Base-by-base conservation (phyloP, 2,888 invertebrate genomes). In the Pandemis corylana region DNA sequence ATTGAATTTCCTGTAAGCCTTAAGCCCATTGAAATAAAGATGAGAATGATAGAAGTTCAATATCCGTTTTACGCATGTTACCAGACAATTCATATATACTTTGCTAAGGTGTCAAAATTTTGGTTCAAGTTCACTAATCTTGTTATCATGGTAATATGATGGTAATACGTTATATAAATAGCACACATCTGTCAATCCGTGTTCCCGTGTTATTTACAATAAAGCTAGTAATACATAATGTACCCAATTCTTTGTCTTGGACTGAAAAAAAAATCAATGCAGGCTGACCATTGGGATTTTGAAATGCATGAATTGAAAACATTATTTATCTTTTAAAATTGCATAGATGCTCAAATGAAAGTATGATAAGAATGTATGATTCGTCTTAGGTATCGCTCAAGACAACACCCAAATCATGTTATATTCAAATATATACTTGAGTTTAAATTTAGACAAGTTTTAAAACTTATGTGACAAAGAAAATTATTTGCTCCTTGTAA, bases 51-150 rank as follows among this genome's bases (percentile, higher is more conserved):
- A 7, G 13, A 15, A 56, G 56, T 7, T 56, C 59, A 59, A 28
- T 10, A 28, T 59, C 20, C 53, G 59, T 5, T 59, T 59, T 59
- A 28, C 28, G 12, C 20, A 28, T 59, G 28, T 59, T 28, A 59
- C 28, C 59, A 59, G 5, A 56, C 63, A 44, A 42, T 42, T 20
- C 49, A 49, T 68, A 69, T 73, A 68, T 68, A 42, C 59, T 63
- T 68, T 59, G n/a, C 63, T 5, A 59, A 59, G 56, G 56, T 46
- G 64, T 41, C 10, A 51, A 64, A 41, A 62, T 67, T 67, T 42
- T 65, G 36, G 36, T 59, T 65, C 41, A 12, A 12, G 49, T 62
- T 69, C 36, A 63, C 69, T 69, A 69, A 51, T 62, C 51, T 36
- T 41, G 49, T 62, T 61, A 7, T n/a, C 28, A 28, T 28, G 28